These are phyloP conservation scores for Bembecia ichneumoniformis DNA, from an alignment of 2,888 invertebrate genomes.

Conservation along the genomic window DNA sequence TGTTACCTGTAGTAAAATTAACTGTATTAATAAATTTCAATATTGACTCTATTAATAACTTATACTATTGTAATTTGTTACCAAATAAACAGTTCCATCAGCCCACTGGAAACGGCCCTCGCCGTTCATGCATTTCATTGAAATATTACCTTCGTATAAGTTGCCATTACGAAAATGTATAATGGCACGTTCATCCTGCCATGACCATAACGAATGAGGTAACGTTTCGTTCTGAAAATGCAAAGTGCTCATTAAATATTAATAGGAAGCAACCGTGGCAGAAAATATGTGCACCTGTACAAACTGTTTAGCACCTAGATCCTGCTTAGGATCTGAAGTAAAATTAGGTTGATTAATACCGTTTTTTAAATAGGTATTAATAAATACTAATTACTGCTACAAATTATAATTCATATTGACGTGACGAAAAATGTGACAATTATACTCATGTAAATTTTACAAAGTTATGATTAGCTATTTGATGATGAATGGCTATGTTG, in stretches of 20 bases:
- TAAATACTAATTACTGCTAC: too few species aligned
- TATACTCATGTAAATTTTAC: too few species aligned
- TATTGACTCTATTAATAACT: conserved; percentile 5
- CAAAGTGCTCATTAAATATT: not conserved
- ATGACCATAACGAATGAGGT: conserved; percentile 39
- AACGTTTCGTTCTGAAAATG: conserved; percentile 21
- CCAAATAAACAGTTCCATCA: conserved; percentile 71
- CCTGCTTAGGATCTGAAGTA: too few species aligned
- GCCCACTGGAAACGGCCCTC: conserved; percentile 72
- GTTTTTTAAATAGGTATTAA: too few species aligned
- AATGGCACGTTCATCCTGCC: conserved; percentile 53
- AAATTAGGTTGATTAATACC: too few species aligned
- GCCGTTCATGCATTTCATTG: conserved; percentile 72
- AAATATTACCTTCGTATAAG: conserved; percentile 66
- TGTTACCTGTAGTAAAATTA: not conserved
- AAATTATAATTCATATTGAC: too few species aligned
- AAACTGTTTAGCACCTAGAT: not conserved
- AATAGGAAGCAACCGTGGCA: not conserved
- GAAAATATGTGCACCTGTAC: conserved; percentile 17
- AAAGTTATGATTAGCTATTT: too few species aligned
- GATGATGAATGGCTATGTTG: too few species aligned
- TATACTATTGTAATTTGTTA: conserved; percentile 18
- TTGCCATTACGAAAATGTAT: conserved; percentile 73
- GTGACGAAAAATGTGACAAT: too few species aligned
- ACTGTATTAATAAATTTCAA: too few species aligned